These are phyloP conservation scores for Catocala fraxini DNA, from an alignment of 2,888 invertebrate genomes.

Conservation along the genomic window DNA sequence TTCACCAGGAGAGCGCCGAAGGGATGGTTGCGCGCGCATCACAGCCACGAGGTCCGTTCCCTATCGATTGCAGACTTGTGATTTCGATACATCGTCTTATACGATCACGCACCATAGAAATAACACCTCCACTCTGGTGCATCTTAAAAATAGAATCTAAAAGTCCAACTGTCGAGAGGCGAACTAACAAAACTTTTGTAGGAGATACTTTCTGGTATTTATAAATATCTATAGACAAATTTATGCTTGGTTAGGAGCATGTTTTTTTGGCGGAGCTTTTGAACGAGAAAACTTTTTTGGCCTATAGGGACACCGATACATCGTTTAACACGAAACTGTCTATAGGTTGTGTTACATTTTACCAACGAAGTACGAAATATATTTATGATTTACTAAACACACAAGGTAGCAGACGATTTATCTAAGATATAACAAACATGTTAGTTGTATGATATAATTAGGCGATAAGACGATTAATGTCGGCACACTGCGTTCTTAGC, in stretches of 20 bases:
- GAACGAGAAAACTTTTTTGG: neutral
- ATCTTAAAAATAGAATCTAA: neutral
- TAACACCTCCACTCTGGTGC: conserved; percentile 22
- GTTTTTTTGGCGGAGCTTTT: neutral
- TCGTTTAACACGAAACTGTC: no score
- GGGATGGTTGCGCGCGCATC: conserved; percentile 79
- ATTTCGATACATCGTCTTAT: conserved; percentile 65
- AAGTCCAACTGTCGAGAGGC: neutral
- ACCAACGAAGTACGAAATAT: neutral
- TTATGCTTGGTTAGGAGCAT: neutral
- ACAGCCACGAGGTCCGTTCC: conserved; percentile 65
- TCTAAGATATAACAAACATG: neutral
- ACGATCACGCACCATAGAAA: conserved; percentile 6
- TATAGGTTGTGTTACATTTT: neutral
- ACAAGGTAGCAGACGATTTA: conserved; percentile 1
- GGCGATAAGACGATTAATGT: conserved; percentile 2
- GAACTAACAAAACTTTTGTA: neutral
- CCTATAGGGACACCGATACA: neutral
- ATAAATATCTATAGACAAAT: neutral
- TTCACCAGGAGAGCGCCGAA: conserved; percentile 76
- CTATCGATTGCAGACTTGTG: conserved; percentile 75
- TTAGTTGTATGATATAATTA: conserved; percentile 4
- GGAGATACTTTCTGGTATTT: neutral
- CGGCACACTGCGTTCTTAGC: no score
- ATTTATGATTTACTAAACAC: neutral